phyloP scores from a whole-genome alignment of 1,140 invertebrate genomes.

The Lordiphosa collinella region DNA sequence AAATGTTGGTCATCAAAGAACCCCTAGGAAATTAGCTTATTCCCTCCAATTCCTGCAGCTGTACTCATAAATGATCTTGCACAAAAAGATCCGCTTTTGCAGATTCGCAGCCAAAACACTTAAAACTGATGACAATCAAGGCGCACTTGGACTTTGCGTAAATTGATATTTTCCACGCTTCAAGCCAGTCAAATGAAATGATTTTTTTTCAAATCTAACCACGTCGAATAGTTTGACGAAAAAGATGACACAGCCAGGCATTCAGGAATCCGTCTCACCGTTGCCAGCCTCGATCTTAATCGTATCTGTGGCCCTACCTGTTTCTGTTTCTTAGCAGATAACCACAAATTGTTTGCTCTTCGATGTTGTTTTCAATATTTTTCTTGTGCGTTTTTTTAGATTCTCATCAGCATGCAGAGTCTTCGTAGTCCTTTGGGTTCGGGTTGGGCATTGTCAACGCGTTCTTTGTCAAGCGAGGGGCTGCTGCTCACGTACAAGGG shows the following conservation, averaged over 20 bases:
- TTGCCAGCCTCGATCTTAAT: constrained; percentile 31
- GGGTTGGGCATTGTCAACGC: constrained; percentile 11
- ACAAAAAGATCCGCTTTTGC: constrained; percentile 35
- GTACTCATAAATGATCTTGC: constrained; percentile 9
- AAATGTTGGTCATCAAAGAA: too few species aligned
- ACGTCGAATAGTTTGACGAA: constrained; percentile 17
- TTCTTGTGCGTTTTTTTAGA: constrained; percentile 24
- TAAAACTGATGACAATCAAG: constrained; percentile 36
- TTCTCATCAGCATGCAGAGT: constrained; percentile 51
- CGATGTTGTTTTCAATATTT: constrained; percentile 29
- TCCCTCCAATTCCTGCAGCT: constrained; percentile 13
- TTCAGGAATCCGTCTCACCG: constrained; percentile 7
- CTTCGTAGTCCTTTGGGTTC: constrained; percentile 38
- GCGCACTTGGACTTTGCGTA: constrained; percentile 35
- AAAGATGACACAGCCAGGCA: constrained; percentile 39
- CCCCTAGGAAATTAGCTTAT: too few species aligned
- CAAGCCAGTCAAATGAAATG: constrained; percentile 17
- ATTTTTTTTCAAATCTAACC: constrained; percentile 41
- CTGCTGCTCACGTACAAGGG: constrained; percentile 40
- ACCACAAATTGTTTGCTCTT: constrained; percentile 47
- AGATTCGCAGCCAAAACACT: constrained; percentile 36
- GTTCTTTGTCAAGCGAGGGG: constrained; percentile 39
- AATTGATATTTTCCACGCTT: constrained; percentile 56
- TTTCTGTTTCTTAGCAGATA: constrained; percentile 35
- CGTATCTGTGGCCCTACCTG: constrained; percentile 32